Base-by-base conservation (phyloP, 2,797 vertebrate species). In the Spheniscus humboldti region DNA sequence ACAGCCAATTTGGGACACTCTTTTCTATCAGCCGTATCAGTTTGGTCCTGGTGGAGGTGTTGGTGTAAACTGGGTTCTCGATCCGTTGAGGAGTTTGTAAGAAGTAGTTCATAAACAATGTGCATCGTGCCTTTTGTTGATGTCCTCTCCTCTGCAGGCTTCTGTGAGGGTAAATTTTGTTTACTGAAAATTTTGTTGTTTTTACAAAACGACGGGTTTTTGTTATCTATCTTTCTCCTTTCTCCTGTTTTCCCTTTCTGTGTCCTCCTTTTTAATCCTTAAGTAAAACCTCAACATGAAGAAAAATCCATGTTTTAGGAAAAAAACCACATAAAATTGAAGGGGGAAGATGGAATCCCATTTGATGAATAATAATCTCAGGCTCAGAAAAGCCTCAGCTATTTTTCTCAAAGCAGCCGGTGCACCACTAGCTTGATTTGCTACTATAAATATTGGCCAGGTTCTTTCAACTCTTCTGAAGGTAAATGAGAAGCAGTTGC, bases 381-480 rank as follows among this genome's bases (percentile, higher is more conserved):
- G 39, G 74, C 88, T 92, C 60, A 31, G 92, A 68, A 88, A 91
- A 91, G 39, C 83, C 83, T 92, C 90, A 80, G 83, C 80, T 91
- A 17, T 95, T 93, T 94, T 92, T 86, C 88, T 86, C 60, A 71
- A 89, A 85, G 88, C 86, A 86, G 59, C 30, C 10, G 1, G 30
- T 74, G 64, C 37, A 27, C 59, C 82, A 13, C 63, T 30, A 39
- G 60, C 80, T 68, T 56, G 63, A 37, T 87, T 57, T 77, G 80
- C 95, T 94, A 67, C 86, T 90, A 23, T 93, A 94, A 95, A 93
- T 89, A 77, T 25, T 94, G 84, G 35, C 85, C 77, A 89, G 88
- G 84, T 82, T 88, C 91, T 95, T 92, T 92, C 92, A 95, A 47
- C 48, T 72, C 81, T 87, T 83, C 78, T 71, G 75, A 94, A 91